phyloP scores from a whole-genome alignment of 1,140 invertebrate genomes.

The Drosophila kohkoa region DNA sequence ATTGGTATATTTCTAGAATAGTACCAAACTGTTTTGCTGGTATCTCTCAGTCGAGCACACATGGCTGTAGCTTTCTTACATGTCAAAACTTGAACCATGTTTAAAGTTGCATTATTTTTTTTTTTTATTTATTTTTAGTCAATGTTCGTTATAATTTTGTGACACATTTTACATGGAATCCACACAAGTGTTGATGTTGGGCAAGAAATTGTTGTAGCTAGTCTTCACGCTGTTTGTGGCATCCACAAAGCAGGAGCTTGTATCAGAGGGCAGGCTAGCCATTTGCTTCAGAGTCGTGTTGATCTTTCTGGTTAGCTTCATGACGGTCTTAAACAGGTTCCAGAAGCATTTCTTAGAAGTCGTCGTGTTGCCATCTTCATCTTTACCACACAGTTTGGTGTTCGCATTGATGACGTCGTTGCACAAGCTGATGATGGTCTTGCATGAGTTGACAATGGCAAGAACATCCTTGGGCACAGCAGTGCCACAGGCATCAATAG shows the following conservation, averaged over 20 bases:
- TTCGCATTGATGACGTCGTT: constrained; percentile 43
- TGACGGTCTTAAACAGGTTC: constrained; percentile 14
- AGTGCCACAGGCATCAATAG: constrained; percentile 41
- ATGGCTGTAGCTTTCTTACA: no score
- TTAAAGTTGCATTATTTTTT: background rate
- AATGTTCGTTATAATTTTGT: constrained; percentile 4
- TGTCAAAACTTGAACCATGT: background rate
- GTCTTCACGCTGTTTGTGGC: constrained; percentile 40
- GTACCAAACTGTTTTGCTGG: no score
- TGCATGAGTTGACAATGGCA: constrained; percentile 39
- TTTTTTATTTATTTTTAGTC: background rate
- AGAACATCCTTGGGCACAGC: constrained; percentile 52
- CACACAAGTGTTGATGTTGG: constrained; percentile 41
- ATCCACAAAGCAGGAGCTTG: constrained; percentile 39
- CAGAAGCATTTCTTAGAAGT: constrained; percentile 15
- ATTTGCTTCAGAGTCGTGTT: constrained; percentile 42
- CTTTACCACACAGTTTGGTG: constrained; percentile 33
- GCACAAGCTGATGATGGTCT: constrained; percentile 41
- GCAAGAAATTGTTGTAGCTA: constrained; percentile 48
- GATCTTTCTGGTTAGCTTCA: constrained; percentile 29
- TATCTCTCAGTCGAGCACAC: no score
- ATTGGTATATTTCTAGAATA: no score
- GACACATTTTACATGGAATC: constrained; percentile 14
- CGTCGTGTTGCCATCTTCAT: background rate
- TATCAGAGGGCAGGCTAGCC: constrained; percentile 37